Evolutionary conservation across 2,797 vertebrate genomes (phyloP).

Genomic region (Phoeniculus purpureus): DNA sequence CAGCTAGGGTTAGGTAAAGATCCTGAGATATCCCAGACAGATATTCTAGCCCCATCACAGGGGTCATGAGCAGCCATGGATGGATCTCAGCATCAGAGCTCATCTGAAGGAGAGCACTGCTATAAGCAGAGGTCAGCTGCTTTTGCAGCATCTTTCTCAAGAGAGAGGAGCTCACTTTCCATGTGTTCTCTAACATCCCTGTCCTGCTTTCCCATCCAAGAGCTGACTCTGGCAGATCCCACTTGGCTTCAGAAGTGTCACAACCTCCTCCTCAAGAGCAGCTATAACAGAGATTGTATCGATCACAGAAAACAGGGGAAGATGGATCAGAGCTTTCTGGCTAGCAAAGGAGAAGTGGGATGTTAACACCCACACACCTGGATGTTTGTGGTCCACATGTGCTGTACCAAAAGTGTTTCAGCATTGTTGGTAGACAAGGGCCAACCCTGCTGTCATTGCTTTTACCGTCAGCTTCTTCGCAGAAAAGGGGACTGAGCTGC

Average conservation of each 20-base stretch:
- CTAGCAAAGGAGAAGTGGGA: background rate
- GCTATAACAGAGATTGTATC: background rate
- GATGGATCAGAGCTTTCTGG: background rate
- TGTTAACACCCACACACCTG: background rate
- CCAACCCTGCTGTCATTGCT: background rate
- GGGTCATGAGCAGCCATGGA: fast-evolving
- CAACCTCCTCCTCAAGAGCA: background rate
- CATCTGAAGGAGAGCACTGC: background rate
- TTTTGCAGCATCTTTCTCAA: background rate
- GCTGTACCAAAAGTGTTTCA: background rate
- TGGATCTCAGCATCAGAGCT: background rate
- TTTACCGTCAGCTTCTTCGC: background rate
- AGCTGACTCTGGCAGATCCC: background rate
- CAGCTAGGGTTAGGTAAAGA: background rate
- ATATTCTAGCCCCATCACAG: fast-evolving
- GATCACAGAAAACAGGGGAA: background rate
- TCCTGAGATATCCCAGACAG: background rate
- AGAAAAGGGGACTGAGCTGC: background rate
- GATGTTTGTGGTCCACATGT: background rate
- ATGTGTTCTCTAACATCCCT: background rate
- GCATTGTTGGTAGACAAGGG: background rate
- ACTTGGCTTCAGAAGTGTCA: background rate
- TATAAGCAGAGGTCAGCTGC: background rate
- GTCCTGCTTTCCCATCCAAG: background rate
- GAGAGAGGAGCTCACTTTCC: background rate